Evolutionary conservation across 2,113 vertebrate genomes (phyloP), one percentile per base, ranked within the genome.

Genomic region (Porphyrio hochstetteri): DNA sequence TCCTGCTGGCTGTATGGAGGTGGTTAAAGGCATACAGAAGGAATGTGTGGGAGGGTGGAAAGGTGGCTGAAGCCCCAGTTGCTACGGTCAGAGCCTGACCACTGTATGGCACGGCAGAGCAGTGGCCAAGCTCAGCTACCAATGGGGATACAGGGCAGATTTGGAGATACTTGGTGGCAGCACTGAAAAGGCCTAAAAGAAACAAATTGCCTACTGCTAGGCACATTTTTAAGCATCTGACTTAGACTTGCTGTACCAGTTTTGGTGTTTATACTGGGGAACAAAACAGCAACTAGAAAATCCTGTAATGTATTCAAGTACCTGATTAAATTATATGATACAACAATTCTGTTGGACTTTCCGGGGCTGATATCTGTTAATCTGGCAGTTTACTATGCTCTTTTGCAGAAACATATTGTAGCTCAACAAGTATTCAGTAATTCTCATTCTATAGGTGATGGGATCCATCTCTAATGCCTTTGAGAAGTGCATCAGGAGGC

Each of bases 401-500:
- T 96, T 48, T 40, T 21, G 44, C 38, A 90, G 61, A 74, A 77
- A 90, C 14, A n/a, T 35, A 81, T 44, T 0, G 0, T 80, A 94
- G 74, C 31, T 79, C 81, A 70, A 72, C 48, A 76, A 18, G 61
- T 83, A 29, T 67, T 86, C n/a, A 50, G 21, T 81, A 83, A 90
- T 96, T 95, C n/a, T 69, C 28, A 87, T 95, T 96, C 84, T 59
- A 83, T 8, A 95, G 53, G 85, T 60, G 69, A 87, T 55, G 53
- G 55, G 36, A 68, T 86, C 44, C 11, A 5, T 42, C 53, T 60
- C 71, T 60, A 94, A 91, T 44, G 75, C 75, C 82, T 90, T 96
- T 67, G 94, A 84, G 36, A 84, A 82, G 60, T 5, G 0, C 63
- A 88, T 25, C 76, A 92, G 63, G 35, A 92, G 76, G 31, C 61